phyloP scores from a whole-genome alignment of 2,888 invertebrate genomes.

The Eumacrocentrus americanus region DNA sequence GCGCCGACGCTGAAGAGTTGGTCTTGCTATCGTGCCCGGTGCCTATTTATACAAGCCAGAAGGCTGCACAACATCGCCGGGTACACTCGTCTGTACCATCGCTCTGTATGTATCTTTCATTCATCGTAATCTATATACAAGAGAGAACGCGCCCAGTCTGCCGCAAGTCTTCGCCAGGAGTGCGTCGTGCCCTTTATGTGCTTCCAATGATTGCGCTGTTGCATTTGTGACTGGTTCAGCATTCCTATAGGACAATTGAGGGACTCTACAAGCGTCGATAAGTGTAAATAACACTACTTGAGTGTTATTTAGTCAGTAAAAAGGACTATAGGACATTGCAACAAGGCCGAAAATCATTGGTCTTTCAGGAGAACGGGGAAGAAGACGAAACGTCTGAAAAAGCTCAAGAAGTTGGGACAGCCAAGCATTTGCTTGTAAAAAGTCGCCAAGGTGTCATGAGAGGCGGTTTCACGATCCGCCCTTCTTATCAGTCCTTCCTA shows the following conservation, averaged over 20 bases:
- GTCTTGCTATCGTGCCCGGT: conserved; percentile 18
- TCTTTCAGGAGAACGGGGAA: too few relatives aligned
- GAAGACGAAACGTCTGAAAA: too few relatives aligned
- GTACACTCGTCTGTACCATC: conserved; percentile 34
- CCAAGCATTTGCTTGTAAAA: conserved; percentile 51
- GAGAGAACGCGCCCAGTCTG: conserved; percentile 44
- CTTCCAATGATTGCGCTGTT: too few relatives aligned
- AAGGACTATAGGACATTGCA: too few relatives aligned
- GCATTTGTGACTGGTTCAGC: too few relatives aligned
- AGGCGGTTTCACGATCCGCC: conserved; percentile 61
- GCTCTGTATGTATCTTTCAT: not conserved
- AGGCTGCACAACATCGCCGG: conserved; percentile 18
- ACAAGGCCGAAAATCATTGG: too few relatives aligned
- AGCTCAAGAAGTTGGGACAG: too few relatives aligned
- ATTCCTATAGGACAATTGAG: too few relatives aligned
- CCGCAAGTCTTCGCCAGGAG: conserved; percentile 43
- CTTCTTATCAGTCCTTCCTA: conserved; percentile 59
- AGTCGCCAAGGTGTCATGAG: conserved; percentile 61
- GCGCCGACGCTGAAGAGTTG: conserved; percentile 36
- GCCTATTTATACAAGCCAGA: conserved; percentile 11
- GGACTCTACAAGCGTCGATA: too few relatives aligned
- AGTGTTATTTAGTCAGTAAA: too few relatives aligned
- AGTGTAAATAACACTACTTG: too few relatives aligned
- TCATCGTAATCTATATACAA: conserved; percentile 6
- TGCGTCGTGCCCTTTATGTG: conserved; percentile 27